Evolutionary conservation across 1,140 invertebrate genomes (phyloP).

Genomic region (Halotydeus destructor): DNA sequence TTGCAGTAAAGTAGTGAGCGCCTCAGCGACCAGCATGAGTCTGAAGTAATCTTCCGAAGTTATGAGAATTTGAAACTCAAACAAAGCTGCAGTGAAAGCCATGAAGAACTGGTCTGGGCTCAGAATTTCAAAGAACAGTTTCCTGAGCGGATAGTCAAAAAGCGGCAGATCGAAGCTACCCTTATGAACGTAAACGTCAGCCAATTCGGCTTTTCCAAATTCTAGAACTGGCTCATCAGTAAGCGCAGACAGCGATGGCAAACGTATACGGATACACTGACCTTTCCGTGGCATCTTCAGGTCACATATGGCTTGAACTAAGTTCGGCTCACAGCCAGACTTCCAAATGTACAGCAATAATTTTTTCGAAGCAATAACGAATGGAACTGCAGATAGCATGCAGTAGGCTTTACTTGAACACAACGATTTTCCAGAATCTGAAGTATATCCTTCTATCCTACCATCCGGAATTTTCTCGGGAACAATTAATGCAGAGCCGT

Average conservation of each 20-base stretch:
- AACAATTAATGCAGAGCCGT: conserved; percentile 34
- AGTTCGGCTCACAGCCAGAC: not conserved
- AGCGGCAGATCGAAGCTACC: conserved; percentile 58
- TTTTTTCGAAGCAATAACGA: not conserved
- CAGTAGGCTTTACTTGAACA: conserved; percentile 1
- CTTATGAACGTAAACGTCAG: conserved; percentile 18
- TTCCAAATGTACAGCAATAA: conserved; percentile 7
- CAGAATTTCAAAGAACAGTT: conserved; percentile 55
- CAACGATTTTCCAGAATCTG: too few species aligned
- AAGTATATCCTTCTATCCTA: conserved; percentile 1
- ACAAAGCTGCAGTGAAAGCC: conserved; percentile 78
- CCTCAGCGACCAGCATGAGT: conserved; percentile 90
- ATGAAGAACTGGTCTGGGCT: conserved; percentile 75
- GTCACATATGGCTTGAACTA: conserved; percentile 3
- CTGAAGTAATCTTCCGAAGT: conserved; percentile 83
- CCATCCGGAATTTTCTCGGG: conserved; percentile 4
- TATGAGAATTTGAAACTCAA: conserved; percentile 90
- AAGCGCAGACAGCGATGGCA: not conserved
- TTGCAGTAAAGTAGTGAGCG: conserved; percentile 65
- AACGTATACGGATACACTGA: conserved; percentile 1
- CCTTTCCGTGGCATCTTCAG: conserved; percentile 8
- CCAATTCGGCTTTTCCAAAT: not conserved
- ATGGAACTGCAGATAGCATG: conserved; percentile 3
- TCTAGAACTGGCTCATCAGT: not conserved
- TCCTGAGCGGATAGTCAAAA: conserved; percentile 72